Evolutionary conservation across 2,113 vertebrate genomes (phyloP).

Genomic region (Notarius lentiginosus): DNA sequence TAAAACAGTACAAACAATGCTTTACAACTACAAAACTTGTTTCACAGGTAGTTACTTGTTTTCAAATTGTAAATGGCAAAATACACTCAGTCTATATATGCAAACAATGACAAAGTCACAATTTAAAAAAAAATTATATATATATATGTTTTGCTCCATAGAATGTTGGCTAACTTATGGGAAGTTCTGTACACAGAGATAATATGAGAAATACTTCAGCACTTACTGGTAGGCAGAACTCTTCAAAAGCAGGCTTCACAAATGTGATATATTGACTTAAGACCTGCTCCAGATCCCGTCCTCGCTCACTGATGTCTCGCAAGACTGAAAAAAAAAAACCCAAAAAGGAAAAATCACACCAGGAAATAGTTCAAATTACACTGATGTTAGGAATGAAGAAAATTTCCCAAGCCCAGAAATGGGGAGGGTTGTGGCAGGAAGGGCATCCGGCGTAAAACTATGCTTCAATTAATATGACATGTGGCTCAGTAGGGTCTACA

Average conservation of each 20-base stretch:
- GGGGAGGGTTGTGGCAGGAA: too few species aligned
- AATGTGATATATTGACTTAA: conserved; percentile 91
- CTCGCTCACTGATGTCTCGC: conserved; percentile 87
- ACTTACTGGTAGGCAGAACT: conserved; percentile 94
- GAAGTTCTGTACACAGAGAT: neutral
- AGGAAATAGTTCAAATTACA: neutral
- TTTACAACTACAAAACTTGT: neutral
- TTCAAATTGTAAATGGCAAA: neutral
- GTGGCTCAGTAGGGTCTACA: too few species aligned
- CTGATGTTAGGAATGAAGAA: neutral
- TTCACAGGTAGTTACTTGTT: neutral
- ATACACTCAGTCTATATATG: neutral
- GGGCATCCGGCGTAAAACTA: too few species aligned
- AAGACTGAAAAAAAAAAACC: conserved; percentile 74
- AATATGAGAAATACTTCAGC: neutral
- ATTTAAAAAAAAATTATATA: neutral
- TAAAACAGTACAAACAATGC: neutral
- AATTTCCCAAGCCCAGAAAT: too few species aligned
- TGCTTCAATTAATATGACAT: too few species aligned
- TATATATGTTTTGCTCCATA: neutral
- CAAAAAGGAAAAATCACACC: neutral
- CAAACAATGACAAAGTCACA: neutral
- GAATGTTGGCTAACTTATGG: neutral
- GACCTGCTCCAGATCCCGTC: conserved; percentile 87
- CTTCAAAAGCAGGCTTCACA: conserved; percentile 93